phyloP scores from a whole-genome alignment of 2,797 vertebrate species.

The Sebastes cheni region DNA sequence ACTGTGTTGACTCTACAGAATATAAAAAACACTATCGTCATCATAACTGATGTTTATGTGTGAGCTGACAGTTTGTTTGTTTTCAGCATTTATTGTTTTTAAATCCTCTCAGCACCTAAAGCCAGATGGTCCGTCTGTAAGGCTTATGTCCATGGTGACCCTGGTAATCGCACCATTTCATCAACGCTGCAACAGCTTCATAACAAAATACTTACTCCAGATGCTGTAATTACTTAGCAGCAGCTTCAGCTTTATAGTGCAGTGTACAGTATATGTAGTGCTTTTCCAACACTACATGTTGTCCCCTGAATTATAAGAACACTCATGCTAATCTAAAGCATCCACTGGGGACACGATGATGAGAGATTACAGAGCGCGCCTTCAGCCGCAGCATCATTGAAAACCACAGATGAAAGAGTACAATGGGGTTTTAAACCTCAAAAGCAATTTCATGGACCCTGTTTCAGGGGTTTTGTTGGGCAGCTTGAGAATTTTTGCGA shows the following conservation, averaged over 20 bases:
- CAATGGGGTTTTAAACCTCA: background rate
- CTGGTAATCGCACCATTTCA: background rate
- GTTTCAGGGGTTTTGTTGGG: background rate
- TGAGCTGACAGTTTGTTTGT: background rate
- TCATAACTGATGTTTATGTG: background rate
- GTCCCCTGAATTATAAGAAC: slow-evolving; percentile 13
- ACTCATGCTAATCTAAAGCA: slow-evolving; percentile 52
- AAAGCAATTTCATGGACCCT: background rate
- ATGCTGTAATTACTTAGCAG: background rate
- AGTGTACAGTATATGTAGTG: no score
- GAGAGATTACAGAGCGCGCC: slow-evolving; percentile 49
- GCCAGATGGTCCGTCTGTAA: background rate
- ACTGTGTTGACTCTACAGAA: background rate
- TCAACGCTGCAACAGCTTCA: background rate
- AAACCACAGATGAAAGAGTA: background rate
- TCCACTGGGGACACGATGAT: slow-evolving; percentile 51
- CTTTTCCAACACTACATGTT: background rate
- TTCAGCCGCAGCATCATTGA: slow-evolving; percentile 7
- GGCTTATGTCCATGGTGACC: background rate
- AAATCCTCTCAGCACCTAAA: slow-evolving; percentile 14
- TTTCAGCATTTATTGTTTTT: slow-evolving; percentile 10
- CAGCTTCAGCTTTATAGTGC: background rate
- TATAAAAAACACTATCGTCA: background rate
- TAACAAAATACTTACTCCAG: background rate
- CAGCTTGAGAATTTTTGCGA: background rate